Percentiles rank a stretch among this genome's conserved stretches.
Conservation (phyloP, 2,888 invertebrate species). For the Scelioninae gen. 2 region DNA sequence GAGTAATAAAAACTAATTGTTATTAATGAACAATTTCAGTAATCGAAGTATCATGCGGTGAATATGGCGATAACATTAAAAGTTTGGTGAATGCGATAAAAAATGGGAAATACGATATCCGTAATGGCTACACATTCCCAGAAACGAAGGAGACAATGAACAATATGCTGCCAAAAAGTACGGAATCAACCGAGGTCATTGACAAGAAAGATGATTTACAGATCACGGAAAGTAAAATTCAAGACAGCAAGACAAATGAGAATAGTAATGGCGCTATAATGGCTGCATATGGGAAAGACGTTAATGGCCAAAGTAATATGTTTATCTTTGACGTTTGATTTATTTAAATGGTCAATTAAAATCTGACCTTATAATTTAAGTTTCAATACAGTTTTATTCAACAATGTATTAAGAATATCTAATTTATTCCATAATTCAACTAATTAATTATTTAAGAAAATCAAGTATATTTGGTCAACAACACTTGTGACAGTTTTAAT, state of each 20-base stretch:
- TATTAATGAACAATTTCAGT: too few relatives aligned
- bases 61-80: constrained; percentile 93
- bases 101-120: constrained; percentile 89
- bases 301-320: constrained; percentile 70
- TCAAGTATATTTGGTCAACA: too few relatives aligned
- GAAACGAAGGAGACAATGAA: constrained; percentile 77
- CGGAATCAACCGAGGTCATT: constrained; percentile 60
- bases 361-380: too few relatives aligned
- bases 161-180: constrained; percentile 72
- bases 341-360: too few relatives aligned
- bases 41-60: constrained; percentile 97
- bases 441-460: too few relatives aligned
- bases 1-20: too few relatives aligned
- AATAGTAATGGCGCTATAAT: constrained; percentile 67
- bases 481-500: too few relatives aligned
- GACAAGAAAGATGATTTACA: constrained; percentile 70
- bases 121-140: constrained; percentile 83
- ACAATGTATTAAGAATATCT: too few relatives aligned
- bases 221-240: constrained; percentile 71
- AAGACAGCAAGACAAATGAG: constrained; percentile 66
- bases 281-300: constrained; percentile 68
- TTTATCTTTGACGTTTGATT: too few relatives aligned
- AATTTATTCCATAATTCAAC: too few relatives aligned
- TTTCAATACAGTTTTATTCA: too few relatives aligned
- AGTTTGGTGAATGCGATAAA: constrained; percentile 90